These are phyloP conservation scores for Anas platyrhynchos DNA, from an alignment of 2,113 vertebrate genomes.

Conservation along the genomic window DNA sequence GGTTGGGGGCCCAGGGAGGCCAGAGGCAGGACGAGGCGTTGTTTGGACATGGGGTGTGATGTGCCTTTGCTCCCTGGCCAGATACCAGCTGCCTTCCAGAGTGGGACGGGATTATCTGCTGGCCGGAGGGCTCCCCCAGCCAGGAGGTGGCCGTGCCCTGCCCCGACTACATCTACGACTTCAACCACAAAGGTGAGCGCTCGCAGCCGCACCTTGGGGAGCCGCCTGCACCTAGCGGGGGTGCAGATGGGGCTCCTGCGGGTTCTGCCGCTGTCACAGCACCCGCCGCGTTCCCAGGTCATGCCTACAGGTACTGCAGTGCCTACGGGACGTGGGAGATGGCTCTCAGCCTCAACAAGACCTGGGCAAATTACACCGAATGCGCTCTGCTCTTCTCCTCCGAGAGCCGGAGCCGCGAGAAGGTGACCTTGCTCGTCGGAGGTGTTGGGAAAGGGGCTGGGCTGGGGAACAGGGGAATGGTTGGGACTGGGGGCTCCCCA, in stretches of 20 bases:
- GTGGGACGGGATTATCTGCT: slow-evolving; percentile 93
- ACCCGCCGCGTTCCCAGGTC: slow-evolving; percentile 68
- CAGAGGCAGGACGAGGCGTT: accelerated
- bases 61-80: slow-evolving; percentile 46
- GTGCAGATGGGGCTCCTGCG: accelerated
- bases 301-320: slow-evolving; percentile 86
- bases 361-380: slow-evolving; percentile 94
- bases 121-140: slow-evolving; percentile 80
- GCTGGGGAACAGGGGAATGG: background rate
- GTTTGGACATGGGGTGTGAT: background rate
- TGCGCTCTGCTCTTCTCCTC: slow-evolving; percentile 84
- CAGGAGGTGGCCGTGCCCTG: slow-evolving; percentile 83
- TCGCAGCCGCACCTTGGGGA: accelerated
- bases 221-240: accelerated
- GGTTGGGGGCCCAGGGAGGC: background rate
- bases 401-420: slow-evolving; percentile 77
- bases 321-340: slow-evolving; percentile 82
- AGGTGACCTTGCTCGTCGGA: slow-evolving; percentile 65
- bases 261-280: background rate
- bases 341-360: slow-evolving; percentile 84
- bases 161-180: slow-evolving; percentile 91
- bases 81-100: slow-evolving; percentile 82
- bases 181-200: slow-evolving; percentile 86
- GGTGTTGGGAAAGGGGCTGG: background rate
- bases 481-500: background rate